Evolutionary conservation across 2,888 invertebrate species (phyloP).

Genomic region (Toxonevra muliebris): DNA sequence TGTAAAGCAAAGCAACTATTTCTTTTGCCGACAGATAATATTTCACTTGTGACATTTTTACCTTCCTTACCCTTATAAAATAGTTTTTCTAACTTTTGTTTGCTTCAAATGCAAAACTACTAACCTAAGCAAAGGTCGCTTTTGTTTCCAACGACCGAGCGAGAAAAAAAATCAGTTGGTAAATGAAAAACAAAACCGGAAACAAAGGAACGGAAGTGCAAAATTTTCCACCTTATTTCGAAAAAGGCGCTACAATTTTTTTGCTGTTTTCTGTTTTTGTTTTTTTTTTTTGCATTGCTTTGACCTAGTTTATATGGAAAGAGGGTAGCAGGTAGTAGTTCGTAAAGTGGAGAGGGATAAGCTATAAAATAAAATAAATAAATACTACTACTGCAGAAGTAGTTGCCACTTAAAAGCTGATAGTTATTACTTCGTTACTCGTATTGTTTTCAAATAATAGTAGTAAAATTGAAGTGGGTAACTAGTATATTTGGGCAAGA

Average conservation of each 20-base stretch:
- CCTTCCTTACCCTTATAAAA: background rate
- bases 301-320: conserved; percentile 12
- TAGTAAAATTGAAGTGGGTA: too few species aligned
- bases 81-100: background rate
- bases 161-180: conserved; percentile 34
- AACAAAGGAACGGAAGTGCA: conserved; percentile 59
- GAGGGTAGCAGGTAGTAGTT: too few species aligned
- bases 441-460: too few species aligned
- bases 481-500: too few species aligned
- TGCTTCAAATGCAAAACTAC: background rate
- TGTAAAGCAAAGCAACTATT: too few species aligned
- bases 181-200: conserved; percentile 50
- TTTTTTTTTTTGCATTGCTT: conserved; percentile 13
- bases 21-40: conserved; percentile 52
- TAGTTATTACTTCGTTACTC: too few species aligned
- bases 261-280: too few species aligned
- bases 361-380: too few species aligned
- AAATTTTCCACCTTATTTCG: conserved; percentile 58
- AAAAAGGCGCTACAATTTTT: conserved; percentile 2
- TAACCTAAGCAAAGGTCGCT: background rate
- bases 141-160: background rate
- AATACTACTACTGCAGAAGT: too few species aligned
- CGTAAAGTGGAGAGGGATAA: too few species aligned
- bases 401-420: too few species aligned
- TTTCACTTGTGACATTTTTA: conserved; percentile 45